Evolutionary conservation across 2,888 invertebrate genomes (phyloP), one percentile per base, ranked within the genome.

Genomic region (Deroplatys truncata): DNA sequence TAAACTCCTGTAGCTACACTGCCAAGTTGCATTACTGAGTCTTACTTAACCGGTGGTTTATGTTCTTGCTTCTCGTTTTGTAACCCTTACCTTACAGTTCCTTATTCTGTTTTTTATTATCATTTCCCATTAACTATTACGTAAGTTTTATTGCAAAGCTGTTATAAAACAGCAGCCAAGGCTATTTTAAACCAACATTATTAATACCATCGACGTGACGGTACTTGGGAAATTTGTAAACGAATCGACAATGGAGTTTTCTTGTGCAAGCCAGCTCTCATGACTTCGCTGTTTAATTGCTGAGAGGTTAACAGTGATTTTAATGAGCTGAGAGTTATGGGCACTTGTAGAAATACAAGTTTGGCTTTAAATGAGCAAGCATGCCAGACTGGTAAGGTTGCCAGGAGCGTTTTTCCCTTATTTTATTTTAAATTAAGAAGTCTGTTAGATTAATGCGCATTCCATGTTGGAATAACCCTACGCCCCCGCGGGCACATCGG

Each of bases 341-440:
- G 56, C 56, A 72, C 56, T 72, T 72, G 56, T 72, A 72, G 56
- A 72, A 72, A 72, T 72, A 72, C 56, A 25, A 72, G 56, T 72
- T 72, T 72, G 56, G 56, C 56, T 72, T 72, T 72, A 72, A 72
- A 72, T 72, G 56, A 72, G 56, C 56, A 20, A 25, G 56, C 16
- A 72, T 7, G 56, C 25, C 20, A 20, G 56, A 72, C 56, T 72
- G 56, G 56, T 72, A 72, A 72, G 7, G 56, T 72, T 72, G 56
- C 56, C 56, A 72, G 56, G 20, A 72, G 56, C 56, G 56, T 72
- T 25, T 72, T 72, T 72, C 56, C 56, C 56, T 72, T 72, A 31
- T 85, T 85, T 85, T 85, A 31, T 85, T 85, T 85, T 85, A 35
- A 85, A 85, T 85, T 85, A 35, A 85, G 85, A 85, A 85, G 85